These are phyloP conservation scores for Muscicapa striata DNA, from an alignment of 2,797 vertebrate species.

Conservation along the genomic window DNA sequence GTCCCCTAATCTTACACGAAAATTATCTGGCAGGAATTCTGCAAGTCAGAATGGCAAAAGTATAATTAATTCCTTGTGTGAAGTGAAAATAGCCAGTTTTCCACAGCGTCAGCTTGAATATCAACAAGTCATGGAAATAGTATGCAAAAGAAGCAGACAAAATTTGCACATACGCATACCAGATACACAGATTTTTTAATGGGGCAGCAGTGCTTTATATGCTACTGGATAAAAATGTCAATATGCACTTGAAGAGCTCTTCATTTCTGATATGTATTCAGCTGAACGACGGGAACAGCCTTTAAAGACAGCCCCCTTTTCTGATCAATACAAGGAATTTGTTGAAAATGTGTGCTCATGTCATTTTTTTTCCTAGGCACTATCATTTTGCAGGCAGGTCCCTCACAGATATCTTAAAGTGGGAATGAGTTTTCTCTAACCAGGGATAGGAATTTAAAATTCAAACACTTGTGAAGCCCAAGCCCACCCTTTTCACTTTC, in stretches of 20 bases:
- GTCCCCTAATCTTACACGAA: background rate
- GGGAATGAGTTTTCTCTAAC: background rate
- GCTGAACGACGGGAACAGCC: background rate
- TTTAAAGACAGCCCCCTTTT: background rate
- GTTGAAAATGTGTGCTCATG: background rate
- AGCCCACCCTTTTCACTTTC: background rate
- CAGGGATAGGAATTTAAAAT: background rate
- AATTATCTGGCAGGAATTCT: constrained; percentile 33
- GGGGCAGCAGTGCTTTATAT: background rate
- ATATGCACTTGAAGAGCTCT: background rate
- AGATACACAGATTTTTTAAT: background rate
- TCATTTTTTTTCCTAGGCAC: background rate
- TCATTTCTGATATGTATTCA: background rate
- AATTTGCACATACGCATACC: background rate
- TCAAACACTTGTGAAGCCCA: background rate
- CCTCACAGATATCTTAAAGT: background rate
- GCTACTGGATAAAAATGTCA: background rate
- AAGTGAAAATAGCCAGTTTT: constrained; percentile 42
- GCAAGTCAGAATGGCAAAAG: constrained; percentile 3
- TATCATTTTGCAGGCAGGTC: background rate
- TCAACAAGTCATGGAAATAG: constrained; percentile 14
- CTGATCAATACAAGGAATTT: background rate
- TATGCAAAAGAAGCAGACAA: background rate
- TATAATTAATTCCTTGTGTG: constrained; percentile 32
- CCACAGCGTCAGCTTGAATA: background rate